phyloP scores from a whole-genome alignment of 2,888 invertebrate genomes.

The Diaprepes abbreviatus region DNA sequence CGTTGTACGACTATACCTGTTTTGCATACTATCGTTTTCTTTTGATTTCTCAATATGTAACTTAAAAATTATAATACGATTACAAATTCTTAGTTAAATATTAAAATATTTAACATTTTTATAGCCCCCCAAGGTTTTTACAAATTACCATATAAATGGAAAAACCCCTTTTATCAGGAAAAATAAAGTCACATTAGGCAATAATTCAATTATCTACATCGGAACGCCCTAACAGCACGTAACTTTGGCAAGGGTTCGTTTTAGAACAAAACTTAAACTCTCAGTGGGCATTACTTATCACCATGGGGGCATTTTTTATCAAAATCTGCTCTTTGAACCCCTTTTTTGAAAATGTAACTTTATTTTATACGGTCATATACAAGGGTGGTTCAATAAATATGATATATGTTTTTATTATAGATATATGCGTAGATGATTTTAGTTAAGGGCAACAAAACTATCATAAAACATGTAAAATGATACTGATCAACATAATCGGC shows the following conservation, averaged over 20 bases:
- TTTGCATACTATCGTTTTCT: no score
- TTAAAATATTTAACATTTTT: slow-evolving; percentile 1
- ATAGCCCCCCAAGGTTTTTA: neutral
- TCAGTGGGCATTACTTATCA: slow-evolving; percentile 34
- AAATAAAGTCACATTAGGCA: slow-evolving; percentile 43
- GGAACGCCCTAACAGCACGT: slow-evolving; percentile 41
- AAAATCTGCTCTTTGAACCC: slow-evolving; percentile 15
- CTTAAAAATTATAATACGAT: no score
- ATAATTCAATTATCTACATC: slow-evolving; percentile 46
- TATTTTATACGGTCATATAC: slow-evolving; percentile 10
- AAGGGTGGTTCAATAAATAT: neutral
- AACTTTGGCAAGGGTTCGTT: slow-evolving; percentile 25
- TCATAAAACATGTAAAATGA: no score
- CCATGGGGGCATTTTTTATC: slow-evolving; percentile 27
- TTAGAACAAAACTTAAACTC: slow-evolving; percentile 41
- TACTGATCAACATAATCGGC: no score
- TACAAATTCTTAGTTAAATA: no score
- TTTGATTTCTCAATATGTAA: no score
- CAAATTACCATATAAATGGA: slow-evolving; percentile 34
- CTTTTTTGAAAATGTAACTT: slow-evolving; percentile 27
- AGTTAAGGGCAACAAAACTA: no score
- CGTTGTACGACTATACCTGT: no score
- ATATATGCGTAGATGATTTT: no score
- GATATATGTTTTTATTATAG: no score
- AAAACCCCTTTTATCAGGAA: slow-evolving; percentile 31